Base-by-base conservation (phyloP, 2,797 vertebrate species). In the Decapterus maruadsi region DNA sequence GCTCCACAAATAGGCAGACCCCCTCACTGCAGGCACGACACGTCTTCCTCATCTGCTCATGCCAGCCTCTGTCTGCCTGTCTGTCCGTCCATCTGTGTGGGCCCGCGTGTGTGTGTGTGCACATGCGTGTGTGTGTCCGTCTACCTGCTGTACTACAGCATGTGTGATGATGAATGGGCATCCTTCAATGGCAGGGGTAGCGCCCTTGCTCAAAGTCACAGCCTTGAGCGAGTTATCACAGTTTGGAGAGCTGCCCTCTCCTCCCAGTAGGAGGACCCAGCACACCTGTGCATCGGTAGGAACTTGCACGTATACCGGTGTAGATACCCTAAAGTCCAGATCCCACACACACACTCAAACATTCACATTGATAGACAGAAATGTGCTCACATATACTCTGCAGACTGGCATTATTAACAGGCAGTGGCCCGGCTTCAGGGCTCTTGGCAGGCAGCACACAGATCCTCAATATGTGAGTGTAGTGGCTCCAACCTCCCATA, bases 131-230 rank as follows among this genome's bases (percentile, higher is more conserved):
- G 26, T 43, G 13, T 17, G 43, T 16, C 64, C 42, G 50, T 13
- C 68, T 70, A 20, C 75, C 54, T 69, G 63, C 34, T 34, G 36
- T 31, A 68, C 16, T 38, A 38, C 42, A 51, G 45, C 75, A 40
- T 60, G 55, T 65, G 43, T 77, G 26, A 64, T 70, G 75, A 92
- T 79, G 78, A 85, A 85, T 61, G 79, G 78, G 80, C 57, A 69
- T 81, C 71, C 51, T 72, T 75, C 60, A 8, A 6, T 38, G 63
- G 66, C 66, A 57, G n/a, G 79, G 75, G 67, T 76, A 68, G 66
- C 4, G 73, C 60, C 80, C 83, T 87, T 85, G 80, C 61, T 84
- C 85, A 88, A 87, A 88, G 87, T 83, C 84, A 72, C 76, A 67
- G 85, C 86, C 77, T 48, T 61, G 56, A 83, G 85, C 74, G n/a